Evolutionary conservation across 2,888 invertebrate species (phyloP), one percentile per base, ranked within the genome.

Genomic region (Tachina grossa): DNA sequence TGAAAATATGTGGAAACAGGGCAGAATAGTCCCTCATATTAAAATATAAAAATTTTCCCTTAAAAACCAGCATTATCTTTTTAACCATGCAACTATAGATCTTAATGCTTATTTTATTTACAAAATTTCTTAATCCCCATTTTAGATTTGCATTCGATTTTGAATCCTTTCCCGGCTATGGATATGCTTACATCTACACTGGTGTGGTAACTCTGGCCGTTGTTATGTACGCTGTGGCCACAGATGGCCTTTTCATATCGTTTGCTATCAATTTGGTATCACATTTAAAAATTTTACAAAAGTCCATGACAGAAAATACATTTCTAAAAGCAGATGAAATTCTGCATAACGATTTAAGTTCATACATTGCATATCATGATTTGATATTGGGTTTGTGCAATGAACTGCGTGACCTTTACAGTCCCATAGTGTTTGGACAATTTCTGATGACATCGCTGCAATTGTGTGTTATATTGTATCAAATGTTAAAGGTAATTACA

Each of bases 381-480:
- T 86, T 86, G 5, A 72, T 92, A 31, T 83, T 92, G 9, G 45
- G n/a, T n/a, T 71, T 92, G 31, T 87, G 89, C 19, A 78, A 88
- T 10, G 85, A 88, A 14, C 69, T 92, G 2, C 88, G 90, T 16
- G 53, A 84, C 9, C 89, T 89, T 4, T 92, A 90, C 43, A 88
- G 78, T 57, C 92, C 92, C 10, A 89, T 92, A n/a, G 89, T 92
- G 5, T 90, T 92, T 79, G 91, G 89, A 1, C 91, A 92, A 77
- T 92, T 92, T 75, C 81, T 92, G 1, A 90, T 92, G 47, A 92
- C 92, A 14, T 92, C 93, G 6, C 80, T 92, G 76, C 89, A 90
- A 86, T 89, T 92, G 47, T 90, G 93, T 76, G 90, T 92, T 41
- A 91, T 92, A 22, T 88, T 91, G n/a, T 92, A 91, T 87, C 92